These are phyloP conservation scores for Labia minor DNA, from an alignment of 2,888 invertebrate genomes.

Conservation along the genomic window DNA sequence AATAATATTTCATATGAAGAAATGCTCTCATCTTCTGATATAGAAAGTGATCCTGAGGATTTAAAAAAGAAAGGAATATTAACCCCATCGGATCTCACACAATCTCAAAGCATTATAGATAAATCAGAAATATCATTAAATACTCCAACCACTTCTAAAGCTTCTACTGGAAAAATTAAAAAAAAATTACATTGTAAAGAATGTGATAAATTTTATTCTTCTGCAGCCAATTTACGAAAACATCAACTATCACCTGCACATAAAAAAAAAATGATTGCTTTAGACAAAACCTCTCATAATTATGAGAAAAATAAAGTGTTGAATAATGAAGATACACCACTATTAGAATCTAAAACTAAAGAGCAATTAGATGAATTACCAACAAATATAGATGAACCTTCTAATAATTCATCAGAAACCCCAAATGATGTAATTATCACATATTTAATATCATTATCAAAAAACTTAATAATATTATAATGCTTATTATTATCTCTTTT, in stretches of 20 bases:
- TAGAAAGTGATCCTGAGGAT: slow-evolving; percentile 21
- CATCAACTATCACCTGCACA: neutral
- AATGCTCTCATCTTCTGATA: slow-evolving; percentile 24
- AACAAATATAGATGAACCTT: too few species aligned
- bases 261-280: neutral
- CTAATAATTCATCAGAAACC: too few species aligned
- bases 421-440: too few species aligned
- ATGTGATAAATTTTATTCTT: neutral
- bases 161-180: too few species aligned
- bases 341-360: too few species aligned
- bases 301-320: too few species aligned
- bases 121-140: neutral
- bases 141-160: neutral
- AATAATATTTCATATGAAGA: slow-evolving; percentile 26
- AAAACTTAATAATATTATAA: too few species aligned
- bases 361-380: too few species aligned
- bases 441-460: too few species aligned
- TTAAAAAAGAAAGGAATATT: neutral
- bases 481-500: too few species aligned
- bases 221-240: neutral
- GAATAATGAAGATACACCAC: too few species aligned
- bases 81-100: neutral
- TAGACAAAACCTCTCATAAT: too few species aligned
- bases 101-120: neutral
- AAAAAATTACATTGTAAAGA: neutral